Conservation (phyloP, 2,888 invertebrate genomes). For the Heliconius charithonia region DNA sequence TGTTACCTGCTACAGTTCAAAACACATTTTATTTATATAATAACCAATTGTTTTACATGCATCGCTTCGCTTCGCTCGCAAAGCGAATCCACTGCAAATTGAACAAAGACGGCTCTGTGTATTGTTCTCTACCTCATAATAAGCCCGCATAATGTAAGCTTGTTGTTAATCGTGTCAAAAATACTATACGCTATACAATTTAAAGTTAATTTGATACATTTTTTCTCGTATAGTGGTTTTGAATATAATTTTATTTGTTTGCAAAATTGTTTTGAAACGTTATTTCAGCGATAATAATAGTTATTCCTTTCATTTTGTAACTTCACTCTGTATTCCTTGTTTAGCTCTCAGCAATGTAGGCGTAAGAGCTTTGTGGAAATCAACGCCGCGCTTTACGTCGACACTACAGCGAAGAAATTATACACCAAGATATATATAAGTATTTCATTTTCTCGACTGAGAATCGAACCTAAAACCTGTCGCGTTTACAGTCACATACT, state of each 20-base stretch:
- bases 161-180: conserved; percentile 41
- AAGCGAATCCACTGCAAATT: conserved; percentile 41
- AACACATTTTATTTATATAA: conserved; percentile 22
- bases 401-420: neutral
- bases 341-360: neutral
- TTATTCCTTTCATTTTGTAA: neutral
- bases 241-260: neutral
- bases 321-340: neutral
- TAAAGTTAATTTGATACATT: conserved; percentile 24
- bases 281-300: too few relatives aligned
- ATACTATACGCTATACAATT: conserved; percentile 19
- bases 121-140: conserved; percentile 46
- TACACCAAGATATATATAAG: neutral
- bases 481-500: neutral
- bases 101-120: conserved; percentile 42
- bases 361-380: too few relatives aligned
- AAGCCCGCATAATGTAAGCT: conserved; percentile 45
- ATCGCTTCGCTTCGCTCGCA: conserved; percentile 37
- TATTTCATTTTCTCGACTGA: neutral
- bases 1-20: conserved; percentile 6
- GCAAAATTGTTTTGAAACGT: neutral
- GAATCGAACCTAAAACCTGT: neutral
- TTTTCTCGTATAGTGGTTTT: neutral
- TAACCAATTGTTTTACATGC: conserved; percentile 36
- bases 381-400: neutral